Evolutionary conservation across 2,888 invertebrate genomes (phyloP).

Genomic region (Pterobdella sp.): DNA sequence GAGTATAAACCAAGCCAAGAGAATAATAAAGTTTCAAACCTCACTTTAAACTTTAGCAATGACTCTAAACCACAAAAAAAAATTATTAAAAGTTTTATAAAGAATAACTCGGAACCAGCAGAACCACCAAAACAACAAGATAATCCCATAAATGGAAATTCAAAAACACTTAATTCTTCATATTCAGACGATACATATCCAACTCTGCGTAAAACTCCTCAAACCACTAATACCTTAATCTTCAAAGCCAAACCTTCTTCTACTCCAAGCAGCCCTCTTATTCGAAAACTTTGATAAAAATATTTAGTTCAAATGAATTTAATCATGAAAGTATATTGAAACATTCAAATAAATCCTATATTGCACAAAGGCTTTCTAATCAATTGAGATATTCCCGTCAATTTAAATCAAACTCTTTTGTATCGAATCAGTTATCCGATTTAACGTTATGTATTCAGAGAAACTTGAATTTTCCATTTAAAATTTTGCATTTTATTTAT

Average conservation of each 20-base stretch:
- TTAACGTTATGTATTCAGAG: no score
- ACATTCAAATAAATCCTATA: no score
- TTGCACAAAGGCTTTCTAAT: no score
- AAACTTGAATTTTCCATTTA: no score
- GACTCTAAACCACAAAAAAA: not conserved
- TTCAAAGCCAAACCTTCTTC: slow-evolving; percentile 16
- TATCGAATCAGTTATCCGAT: no score
- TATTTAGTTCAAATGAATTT: no score
- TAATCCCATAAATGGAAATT: not conserved
- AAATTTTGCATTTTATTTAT: no score
- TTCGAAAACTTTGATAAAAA: no score
- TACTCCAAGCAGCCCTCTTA: not conserved
- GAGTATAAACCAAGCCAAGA: not conserved
- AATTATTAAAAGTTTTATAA: not conserved
- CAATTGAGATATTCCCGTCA: no score
- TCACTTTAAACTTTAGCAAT: not conserved
- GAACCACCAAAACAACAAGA: not conserved
- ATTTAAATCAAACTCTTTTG: no score
- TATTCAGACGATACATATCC: slow-evolving; percentile 15
- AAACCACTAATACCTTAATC: slow-evolving; percentile 9
- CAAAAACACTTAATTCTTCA: not conserved
- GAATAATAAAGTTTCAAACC: not conserved
- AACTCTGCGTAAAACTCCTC: slow-evolving; percentile 8
- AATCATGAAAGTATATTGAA: no score
- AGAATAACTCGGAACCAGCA: not conserved